phyloP scores from a whole-genome alignment of 2,888 invertebrate genomes.

The Pheosia tremula region DNA sequence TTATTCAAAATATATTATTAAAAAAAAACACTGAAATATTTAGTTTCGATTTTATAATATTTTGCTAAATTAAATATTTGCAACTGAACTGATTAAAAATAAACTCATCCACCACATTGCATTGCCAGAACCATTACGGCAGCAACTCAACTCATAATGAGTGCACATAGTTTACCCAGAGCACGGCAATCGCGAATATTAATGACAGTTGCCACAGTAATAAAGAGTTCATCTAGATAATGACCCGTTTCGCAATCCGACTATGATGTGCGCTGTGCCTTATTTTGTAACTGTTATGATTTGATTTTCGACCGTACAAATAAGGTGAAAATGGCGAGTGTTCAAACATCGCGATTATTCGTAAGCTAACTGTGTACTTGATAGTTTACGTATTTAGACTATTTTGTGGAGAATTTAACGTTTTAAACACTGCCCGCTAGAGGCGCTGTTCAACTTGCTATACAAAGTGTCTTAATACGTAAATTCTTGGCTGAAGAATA shows the following conservation, averaged over 20 bases:
- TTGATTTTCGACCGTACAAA: conserved; percentile 6
- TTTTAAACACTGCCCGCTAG: too few relatives aligned
- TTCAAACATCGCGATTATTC: too few relatives aligned
- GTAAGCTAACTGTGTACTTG: too few relatives aligned
- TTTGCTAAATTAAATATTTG: neutral
- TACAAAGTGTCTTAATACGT: too few relatives aligned
- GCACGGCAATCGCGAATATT: conserved; percentile 45
- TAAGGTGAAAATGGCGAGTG: too few relatives aligned
- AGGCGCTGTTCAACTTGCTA: too few relatives aligned
- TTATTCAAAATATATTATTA: too few relatives aligned
- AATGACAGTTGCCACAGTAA: conserved; percentile 45
- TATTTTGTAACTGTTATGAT: conserved; percentile 43
- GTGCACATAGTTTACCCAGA: conserved; percentile 21
- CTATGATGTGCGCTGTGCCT: conserved; percentile 40
- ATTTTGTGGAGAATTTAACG: too few relatives aligned
- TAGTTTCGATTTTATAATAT: neutral
- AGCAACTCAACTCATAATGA: conserved; percentile 29
- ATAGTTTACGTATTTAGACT: too few relatives aligned
- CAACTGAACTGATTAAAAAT: neutral
- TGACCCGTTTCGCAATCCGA: conserved; percentile 40
- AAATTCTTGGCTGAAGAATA: too few relatives aligned
- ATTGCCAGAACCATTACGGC: conserved; percentile 11
- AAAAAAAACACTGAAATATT: too few relatives aligned
- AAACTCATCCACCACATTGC: neutral
- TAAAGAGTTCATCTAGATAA: conserved; percentile 52